Conservation (phyloP, 2,797 vertebrate genomes). For the Discoglossus pictus region DNA sequence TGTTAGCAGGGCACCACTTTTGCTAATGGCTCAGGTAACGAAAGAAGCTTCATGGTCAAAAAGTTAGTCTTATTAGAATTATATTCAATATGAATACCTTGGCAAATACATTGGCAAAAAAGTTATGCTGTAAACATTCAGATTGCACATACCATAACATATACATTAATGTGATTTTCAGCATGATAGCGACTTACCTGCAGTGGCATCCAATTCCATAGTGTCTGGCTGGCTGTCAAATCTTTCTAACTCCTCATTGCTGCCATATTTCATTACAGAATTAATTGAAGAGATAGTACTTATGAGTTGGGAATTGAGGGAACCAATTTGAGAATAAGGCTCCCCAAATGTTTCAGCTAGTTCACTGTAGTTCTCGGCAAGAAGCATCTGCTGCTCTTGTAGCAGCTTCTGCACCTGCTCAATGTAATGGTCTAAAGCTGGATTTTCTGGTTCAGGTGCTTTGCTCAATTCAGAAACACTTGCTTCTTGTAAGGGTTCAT, state of each 20-base stretch:
- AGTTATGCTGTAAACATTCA: too few species aligned
- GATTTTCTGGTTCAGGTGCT: slow-evolving; percentile 57
- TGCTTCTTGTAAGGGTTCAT: slow-evolving; percentile 61
- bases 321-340: slow-evolving; percentile 91
- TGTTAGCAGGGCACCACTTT: too few species aligned
- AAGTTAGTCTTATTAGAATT: too few species aligned
- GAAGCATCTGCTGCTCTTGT: slow-evolving; percentile 91
- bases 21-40: too few species aligned
- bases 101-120: too few species aligned
- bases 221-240: slow-evolving; percentile 62
- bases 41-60: too few species aligned
- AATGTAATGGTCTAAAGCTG: slow-evolving; percentile 90
- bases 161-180: too few species aligned
- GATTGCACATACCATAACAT: too few species aligned
- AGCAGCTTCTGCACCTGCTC: slow-evolving; percentile 91
- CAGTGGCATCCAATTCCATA: slow-evolving; percentile 19
- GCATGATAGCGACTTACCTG: slow-evolving; percentile 65
- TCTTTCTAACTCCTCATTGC: slow-evolving; percentile 76
- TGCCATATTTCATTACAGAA: slow-evolving; percentile 87
- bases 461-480: slow-evolving; percentile 55
- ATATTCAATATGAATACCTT: too few species aligned
- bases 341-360: slow-evolving; percentile 93
- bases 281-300: slow-evolving; percentile 93
- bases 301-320: slow-evolving; percentile 92
- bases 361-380: slow-evolving; percentile 94